Base-by-base conservation (phyloP, 2,888 invertebrate genomes). In the Arge pagana region DNA sequence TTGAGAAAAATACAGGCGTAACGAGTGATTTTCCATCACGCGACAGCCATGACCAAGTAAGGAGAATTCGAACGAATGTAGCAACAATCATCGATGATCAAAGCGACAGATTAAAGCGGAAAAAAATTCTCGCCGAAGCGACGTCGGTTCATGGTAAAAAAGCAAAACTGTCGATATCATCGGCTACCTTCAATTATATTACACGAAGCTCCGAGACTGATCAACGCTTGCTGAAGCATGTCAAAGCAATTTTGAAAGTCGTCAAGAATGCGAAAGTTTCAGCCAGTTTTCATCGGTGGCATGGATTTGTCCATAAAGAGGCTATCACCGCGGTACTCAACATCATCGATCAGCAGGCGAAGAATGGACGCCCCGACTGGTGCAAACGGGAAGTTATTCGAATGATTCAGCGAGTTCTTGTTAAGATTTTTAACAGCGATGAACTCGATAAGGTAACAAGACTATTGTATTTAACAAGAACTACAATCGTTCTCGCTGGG, bases 261-360 rank as follows among this genome's bases (percentile, higher is more conserved):
- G 18, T 50, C 16, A 26, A 30, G 83, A 30, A 85, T 78, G 7
- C 85, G 76, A 63, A 85, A 83, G 18, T 85, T 84, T 70, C 83
- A 85, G 69, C 85, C 85, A 56, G 85, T 82, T 68, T 85, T 85
- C 68, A 85, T 84, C 3, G 85, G 85, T 87, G 64, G 65, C 45
- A 45, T 11, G 33, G 37, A 18, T 58, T 56, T 10, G 43, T 64
- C 15, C 59, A 62, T 18, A 45, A 52, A 2, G 45, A 61, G 45
- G 62, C 59, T 5, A 21, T 66, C 8, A 49, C 55, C 3, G 52
- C 58, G 0, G 16, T 66, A 15, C 10, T 64, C 10, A 52, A 56
- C 40, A 48, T 61, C n/a, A 51, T 43, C 3, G 50, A 60, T 6
- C 35, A 54, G 23, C 45, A 56, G 10, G 55, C 52, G 24, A 24